Evolutionary conservation across 2,113 vertebrate species (phyloP).

Genomic region (Lophura nycthemera): DNA sequence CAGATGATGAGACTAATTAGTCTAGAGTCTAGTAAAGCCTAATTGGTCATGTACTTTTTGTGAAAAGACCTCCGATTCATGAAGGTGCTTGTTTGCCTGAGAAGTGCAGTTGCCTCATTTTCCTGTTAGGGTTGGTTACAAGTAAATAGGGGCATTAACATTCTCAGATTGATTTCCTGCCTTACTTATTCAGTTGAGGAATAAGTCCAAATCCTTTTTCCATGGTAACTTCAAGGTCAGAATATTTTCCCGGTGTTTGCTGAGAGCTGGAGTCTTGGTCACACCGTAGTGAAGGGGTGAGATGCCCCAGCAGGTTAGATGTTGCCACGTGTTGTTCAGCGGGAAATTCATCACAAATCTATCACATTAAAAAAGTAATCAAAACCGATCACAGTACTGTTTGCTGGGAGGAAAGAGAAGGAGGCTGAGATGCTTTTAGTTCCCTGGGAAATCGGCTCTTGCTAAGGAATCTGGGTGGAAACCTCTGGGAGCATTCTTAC

Average conservation of each 20-base stretch:
- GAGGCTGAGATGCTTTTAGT: not conserved
- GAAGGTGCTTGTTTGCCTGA: slow-evolving; percentile 16
- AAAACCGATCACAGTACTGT: not conserved
- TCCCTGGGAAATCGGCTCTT: rapidly evolving
- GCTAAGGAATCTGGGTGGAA: not conserved
- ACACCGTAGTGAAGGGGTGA: not conserved
- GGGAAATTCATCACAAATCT: not conserved
- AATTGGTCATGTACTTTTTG: slow-evolving; percentile 44
- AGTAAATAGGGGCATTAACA: slow-evolving; percentile 41
- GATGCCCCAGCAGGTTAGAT: rapidly evolving
- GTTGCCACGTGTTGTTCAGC: rapidly evolving
- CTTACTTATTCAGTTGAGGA: slow-evolving; percentile 43
- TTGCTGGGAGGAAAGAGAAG: not conserved
- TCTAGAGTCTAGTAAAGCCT: not conserved
- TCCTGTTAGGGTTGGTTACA: slow-evolving; percentile 8
- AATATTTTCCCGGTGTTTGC: not conserved
- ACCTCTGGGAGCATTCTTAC: not conserved
- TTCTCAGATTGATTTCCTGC: slow-evolving; percentile 52
- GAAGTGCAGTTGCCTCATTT: slow-evolving; percentile 52
- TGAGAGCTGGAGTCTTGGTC: not conserved
- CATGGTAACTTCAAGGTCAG: slow-evolving; percentile 21
- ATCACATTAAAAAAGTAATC: not conserved
- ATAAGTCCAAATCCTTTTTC: not conserved
- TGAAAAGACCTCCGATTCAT: slow-evolving; percentile 24
- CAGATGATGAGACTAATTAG: slow-evolving; percentile 35